Conservation (phyloP, 2,797 vertebrate genomes). For the Bufotes viridis region DNA sequence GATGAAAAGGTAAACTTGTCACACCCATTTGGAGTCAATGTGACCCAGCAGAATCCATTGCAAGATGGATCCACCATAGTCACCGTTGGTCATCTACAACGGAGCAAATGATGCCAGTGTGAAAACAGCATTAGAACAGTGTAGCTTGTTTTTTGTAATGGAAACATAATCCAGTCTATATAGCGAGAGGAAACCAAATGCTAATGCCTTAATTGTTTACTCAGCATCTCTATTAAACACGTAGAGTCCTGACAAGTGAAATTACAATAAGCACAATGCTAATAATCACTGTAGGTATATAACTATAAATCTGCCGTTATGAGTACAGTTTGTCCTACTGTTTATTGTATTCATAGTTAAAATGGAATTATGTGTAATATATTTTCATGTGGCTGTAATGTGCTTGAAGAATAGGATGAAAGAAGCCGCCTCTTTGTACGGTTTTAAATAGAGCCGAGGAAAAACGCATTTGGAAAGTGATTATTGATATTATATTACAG, state of each 20-base stretch:
- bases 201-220: conserved; percentile 48
- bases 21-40: background rate
- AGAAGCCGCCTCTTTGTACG: conserved; percentile 11
- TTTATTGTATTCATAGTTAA: conserved; percentile 50
- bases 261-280: conserved; percentile 33
- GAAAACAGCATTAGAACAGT: background rate
- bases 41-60: background rate
- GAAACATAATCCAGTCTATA: background rate
- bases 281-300: conserved; percentile 46
- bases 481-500: conserved; percentile 51
- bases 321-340: conserved; percentile 45
- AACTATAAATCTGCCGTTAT: conserved; percentile 55
- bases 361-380: conserved; percentile 47
- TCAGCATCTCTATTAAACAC: conserved; percentile 31
- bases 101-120: background rate
- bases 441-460: conserved; percentile 40
- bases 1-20: too few relatives aligned
- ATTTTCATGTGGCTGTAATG: conserved; percentile 42
- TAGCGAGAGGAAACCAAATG: background rate
- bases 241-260: conserved; percentile 33
- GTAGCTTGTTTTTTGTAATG: background rate
- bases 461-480: conserved; percentile 30
- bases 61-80: background rate
- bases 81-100: background rate
- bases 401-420: conserved; percentile 41